Evolutionary conservation across 2,797 vertebrate species (phyloP).

Genomic region (Anguilla marmorata): DNA sequence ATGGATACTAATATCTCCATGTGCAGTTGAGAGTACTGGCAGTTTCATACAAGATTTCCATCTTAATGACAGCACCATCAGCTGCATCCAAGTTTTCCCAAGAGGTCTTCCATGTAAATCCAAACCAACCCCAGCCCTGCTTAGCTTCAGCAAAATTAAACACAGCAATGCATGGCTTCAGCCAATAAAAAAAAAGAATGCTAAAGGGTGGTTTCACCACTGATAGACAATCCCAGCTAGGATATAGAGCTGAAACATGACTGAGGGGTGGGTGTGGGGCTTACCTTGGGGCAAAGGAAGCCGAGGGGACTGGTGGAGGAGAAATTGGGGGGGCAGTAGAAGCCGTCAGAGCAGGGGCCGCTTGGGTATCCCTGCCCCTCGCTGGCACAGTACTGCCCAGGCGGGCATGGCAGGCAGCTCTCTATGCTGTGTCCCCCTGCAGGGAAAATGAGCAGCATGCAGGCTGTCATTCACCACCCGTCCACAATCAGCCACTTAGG

Average conservation of each 20-base stretch:
- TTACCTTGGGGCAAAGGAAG: slow-evolving; percentile 84
- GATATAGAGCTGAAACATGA: neutral
- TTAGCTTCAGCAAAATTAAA: neutral
- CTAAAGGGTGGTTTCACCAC: neutral
- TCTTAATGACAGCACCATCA: neutral
- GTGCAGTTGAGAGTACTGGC: neutral
- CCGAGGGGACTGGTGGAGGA: slow-evolving; percentile 74
- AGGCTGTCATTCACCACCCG: neutral
- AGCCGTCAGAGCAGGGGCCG: slow-evolving; percentile 77
- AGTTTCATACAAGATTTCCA: neutral
- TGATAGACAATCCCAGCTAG: neutral
- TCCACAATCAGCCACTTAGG: neutral
- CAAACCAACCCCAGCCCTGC: neutral
- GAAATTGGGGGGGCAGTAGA: slow-evolving; percentile 79
- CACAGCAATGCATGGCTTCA: neutral
- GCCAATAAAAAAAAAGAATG: neutral
- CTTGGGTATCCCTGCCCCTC: slow-evolving; percentile 71
- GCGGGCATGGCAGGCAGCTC: slow-evolving; percentile 80
- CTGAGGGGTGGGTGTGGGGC: neutral
- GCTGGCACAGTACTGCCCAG: slow-evolving; percentile 81
- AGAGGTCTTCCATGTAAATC: neutral
- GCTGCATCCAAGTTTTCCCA: neutral
- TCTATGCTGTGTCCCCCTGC: slow-evolving; percentile 78
- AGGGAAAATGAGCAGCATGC: slow-evolving; percentile 18
- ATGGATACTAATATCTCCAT: neutral